These are phyloP conservation scores for Unio pictorum DNA, from an alignment of 2,888 invertebrate genomes.

Conservation along the genomic window DNA sequence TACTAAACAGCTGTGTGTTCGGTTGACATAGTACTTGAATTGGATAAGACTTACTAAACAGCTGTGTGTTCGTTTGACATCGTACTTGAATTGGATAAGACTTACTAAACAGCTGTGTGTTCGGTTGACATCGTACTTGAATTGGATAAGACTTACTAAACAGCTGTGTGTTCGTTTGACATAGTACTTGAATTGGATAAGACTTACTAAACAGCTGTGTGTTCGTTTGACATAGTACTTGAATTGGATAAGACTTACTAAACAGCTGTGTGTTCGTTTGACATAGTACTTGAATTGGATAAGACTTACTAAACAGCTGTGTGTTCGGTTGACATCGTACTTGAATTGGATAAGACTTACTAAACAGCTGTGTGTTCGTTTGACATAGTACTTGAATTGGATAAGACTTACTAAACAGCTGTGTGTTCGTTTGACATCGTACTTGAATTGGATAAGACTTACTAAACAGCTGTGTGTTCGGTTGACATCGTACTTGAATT, in stretches of 20 bases:
- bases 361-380: slow-evolving; percentile 62
- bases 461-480: slow-evolving; percentile 67
- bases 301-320: slow-evolving; percentile 69
- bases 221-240: too few relatives aligned
- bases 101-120: slow-evolving; percentile 69
- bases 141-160: slow-evolving; percentile 62
- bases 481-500: too few relatives aligned
- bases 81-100: not conserved
- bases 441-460: slow-evolving; percentile 30
- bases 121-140: too few relatives aligned
- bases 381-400: too few relatives aligned
- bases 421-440: slow-evolving; percentile 20
- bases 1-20: too few relatives aligned
- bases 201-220: slow-evolving; percentile 70
- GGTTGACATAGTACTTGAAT: too few relatives aligned
- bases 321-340: slow-evolving; percentile 13
- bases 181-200: too few relatives aligned
- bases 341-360: slow-evolving; percentile 49
- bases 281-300: too few relatives aligned
- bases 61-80: slow-evolving; percentile 34
- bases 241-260: slow-evolving; percentile 54
- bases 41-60: slow-evolving; percentile 66
- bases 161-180: slow-evolving; percentile 46
- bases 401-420: slow-evolving; percentile 68
- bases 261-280: slow-evolving; percentile 58